Percentiles rank a stretch among this genome's conserved stretches.
Conservation (phyloP, 2,888 invertebrate genomes). For the Tolmerus cingulatus region DNA sequence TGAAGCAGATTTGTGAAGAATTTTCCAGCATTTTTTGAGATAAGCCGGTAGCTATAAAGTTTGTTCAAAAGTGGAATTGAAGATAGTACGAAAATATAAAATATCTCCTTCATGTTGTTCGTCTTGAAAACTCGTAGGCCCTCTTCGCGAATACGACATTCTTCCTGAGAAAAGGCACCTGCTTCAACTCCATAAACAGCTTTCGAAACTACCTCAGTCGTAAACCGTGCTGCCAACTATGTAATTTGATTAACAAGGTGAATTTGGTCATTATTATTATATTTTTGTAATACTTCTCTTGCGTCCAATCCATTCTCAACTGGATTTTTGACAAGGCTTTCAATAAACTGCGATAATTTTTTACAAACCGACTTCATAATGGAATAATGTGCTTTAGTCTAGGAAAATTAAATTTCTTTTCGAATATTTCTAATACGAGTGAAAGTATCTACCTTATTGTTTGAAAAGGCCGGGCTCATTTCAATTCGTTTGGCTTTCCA, state of each 20-base stretch:
- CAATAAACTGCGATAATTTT: constrained; percentile 61
- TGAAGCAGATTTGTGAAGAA: constrained; percentile 56
- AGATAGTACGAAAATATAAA: background rate
- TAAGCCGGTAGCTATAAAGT: constrained; percentile 53
- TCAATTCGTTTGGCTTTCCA: constrained; percentile 66
- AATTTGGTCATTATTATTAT: too few species aligned
- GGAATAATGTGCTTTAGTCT: constrained; percentile 65
- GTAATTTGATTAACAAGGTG: too few species aligned
- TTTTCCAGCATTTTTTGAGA: constrained; percentile 68
- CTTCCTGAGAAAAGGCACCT: constrained; percentile 57
- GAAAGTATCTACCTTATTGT: constrained; percentile 59
- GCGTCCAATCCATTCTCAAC: constrained; percentile 60
- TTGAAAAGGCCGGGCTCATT: constrained; percentile 66
- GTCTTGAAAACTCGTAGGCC: constrained; percentile 47
- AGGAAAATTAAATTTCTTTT: background rate
- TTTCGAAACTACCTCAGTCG: constrained; percentile 63
- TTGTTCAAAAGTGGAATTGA: constrained; percentile 47
- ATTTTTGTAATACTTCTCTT: constrained; percentile 56
- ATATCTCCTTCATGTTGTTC: too few species aligned
- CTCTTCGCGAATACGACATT: constrained; percentile 55
- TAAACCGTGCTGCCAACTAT: constrained; percentile 59
- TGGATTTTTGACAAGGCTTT: constrained; percentile 53
- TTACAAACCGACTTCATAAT: constrained; percentile 63
- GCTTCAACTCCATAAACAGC: constrained; percentile 64
- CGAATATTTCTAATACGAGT: too few species aligned